Evolutionary conservation across 2,797 vertebrate species (phyloP), one percentile per base, ranked within the genome.

Genomic region (Coregonus suidteri): DNA sequence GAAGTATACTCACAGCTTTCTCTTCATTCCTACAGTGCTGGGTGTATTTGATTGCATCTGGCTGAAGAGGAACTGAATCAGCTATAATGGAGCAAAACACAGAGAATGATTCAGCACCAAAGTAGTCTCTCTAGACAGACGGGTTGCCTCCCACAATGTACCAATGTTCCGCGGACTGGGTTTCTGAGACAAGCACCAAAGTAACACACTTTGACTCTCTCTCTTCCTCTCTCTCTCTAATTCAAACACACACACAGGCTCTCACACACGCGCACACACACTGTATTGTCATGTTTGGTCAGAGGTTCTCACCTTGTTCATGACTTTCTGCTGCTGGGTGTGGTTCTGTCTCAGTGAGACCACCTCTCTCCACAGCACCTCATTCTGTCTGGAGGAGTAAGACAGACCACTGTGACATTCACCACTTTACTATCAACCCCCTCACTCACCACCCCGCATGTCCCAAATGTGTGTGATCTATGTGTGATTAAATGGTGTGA

Each of bases 31-130:
- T 59, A 95, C 37, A 51, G 93, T 92, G 93, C 93, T 93, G 82
- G 93, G 91, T 80, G 96, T 88, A 89, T 93, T 96, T 14, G 95
- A 89, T 90, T 98, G 97, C 92, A 99, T 97, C 91, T 98, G 97
- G 88, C 96, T 97, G 90, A 99, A 97, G 91, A 99, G 96, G 93
- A 98, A 99, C 94, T 98, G 97, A 94, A 99, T 99, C 95, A 99
- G 95, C 98, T 99, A 93, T 94, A 86, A 91, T 92, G 83, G 83
- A 86, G 84, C 90, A 75, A 87, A 80, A 79, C 76, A 85, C 87
- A 79, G 0, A 75, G 47, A 25, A 31, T 84, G 83, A 88, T 81
- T 84, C 84, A 92, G 83, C 74, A 89, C 89, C 51, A 86, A 92
- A 87, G 41, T 41, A 41, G 37, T 47, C 11, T 47, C 41, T 47